Evolutionary conservation across 2,888 invertebrate species (phyloP), one percentile per base, ranked within the genome.

Genomic region (Beris chalybata): DNA sequence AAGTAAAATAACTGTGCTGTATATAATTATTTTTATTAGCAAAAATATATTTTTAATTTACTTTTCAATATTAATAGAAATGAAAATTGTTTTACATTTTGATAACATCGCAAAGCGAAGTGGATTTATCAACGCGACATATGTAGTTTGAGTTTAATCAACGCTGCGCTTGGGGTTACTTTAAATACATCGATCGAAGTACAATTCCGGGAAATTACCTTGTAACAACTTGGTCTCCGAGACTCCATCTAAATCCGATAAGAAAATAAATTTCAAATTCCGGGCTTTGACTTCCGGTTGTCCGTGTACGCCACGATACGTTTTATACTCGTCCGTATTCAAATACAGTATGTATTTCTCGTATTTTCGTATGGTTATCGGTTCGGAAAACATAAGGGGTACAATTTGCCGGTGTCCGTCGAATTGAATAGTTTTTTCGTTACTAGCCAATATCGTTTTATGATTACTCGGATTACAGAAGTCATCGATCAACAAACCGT

Each of bases 201-300:
- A 63, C 11, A 63, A 38, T n/a, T 63, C 63, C n/a, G 63, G 63
- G 53, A 63, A 63, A 63, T 63, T 63, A 13, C 63, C 63, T 22
- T 52, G 29, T 4, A 11, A 11, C 52, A 29, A 7, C 4, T 13
- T 63, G 22, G 53, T 38, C 13, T 52, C 50, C 2, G 63, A 63
- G 2, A 53, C 5, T n/a, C 22, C 15, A 15, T 63, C 52, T 7
- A 53, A 63, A 13, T 52, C 44, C 11, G 50, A 5, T 13, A 6
- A 12, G 22, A 53, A 52, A 7, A 53, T 52, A 9, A 63, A 63
- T 15, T 53, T 63, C n/a, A 63, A 32, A 38, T 43, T 5, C 11
- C 43, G 43, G 15, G 2, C 4, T 12, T 12, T 31, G 29, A 53
- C 43, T 15, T 22, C 5, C 5, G 15, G 12, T 22, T 3, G 3